Base-by-base conservation (phyloP, 2,797 vertebrate species). In the Sebastes matsubarae region DNA sequence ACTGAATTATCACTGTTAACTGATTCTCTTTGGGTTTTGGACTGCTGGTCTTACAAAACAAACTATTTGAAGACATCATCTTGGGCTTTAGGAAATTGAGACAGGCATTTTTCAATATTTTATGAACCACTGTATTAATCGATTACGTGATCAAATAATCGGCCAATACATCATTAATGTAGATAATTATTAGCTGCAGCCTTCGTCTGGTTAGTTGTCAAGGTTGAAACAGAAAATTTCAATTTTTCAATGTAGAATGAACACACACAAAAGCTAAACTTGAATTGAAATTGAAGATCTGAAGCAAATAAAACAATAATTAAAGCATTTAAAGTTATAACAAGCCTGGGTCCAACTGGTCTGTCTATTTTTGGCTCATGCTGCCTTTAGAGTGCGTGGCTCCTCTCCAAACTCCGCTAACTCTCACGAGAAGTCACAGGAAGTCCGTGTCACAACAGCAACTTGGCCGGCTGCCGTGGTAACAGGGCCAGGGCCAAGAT, bases 401-500 rank as follows among this genome's bases (percentile, higher is more conserved):
- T 68, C 32, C 11, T 8, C 57, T 83, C 68, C 52, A 84, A 84
- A 61, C 25, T 52, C 38, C 2, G 1, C 72, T 63, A 69, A 78
- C 42, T 69, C 67, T 50, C 32, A 7, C 46, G 54, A 52, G 36
- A 81, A 76, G 77, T 73, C 70, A 69, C 75, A 85, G 77, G 73
- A 83, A 83, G 72, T 70, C 50, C 1, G 24, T 69, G 79, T 85
- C 81, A 82, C 77, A 55, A 61, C 66, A 55, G 82, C 67, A 42
- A 54, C 75, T 67, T 59, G 52, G 68, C 79, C 16, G 52, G 67
- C 38, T 54, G 72, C 82, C 58, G 29, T 63, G 84, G 79, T 73
- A 77, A 81, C 77, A 34, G 72, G 73, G 76, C 81, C 78, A 64
- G 68, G 69, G 38, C 76, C 18, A 1, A 75, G 68, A 81, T 87